Evolutionary conservation across 2,797 vertebrate species (phyloP), one percentile per base, ranked within the genome.

Genomic region (Spinus pinus): DNA sequence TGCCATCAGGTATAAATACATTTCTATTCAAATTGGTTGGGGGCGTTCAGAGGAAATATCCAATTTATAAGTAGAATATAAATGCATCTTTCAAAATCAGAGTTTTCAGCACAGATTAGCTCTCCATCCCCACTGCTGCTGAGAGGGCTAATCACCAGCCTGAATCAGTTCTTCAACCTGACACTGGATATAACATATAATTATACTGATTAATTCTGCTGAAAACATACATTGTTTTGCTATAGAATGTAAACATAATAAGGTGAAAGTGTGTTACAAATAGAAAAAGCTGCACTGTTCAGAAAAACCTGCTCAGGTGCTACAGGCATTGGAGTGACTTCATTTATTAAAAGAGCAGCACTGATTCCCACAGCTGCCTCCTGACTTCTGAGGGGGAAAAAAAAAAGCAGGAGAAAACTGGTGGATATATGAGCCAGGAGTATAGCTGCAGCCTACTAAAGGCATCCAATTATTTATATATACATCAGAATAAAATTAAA

Each of bases 141-240:
- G 93, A 90, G 66, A 72, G 60, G 87, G 56, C 71, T 95, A 94
- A 96, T 95, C 95, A 94, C 64, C 62, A 50, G 78, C 65, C 64
- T 69, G 83, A 81, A 82, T 93, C 87, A 69, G 80, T 46, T 65
- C 73, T 86, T 95, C 21, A 22, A 94, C 81, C 87, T 44, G 86
- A 93, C 90, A 75, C 7, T 95, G 92, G 67, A 87, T 96, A 95
- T 92, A 90, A 94, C 72, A 71, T 49, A 31, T 96, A 96, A 97
- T 96, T 95, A 93, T 4, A 61, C 86, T 95, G 93, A 96, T 97
- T 96, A 91, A 94, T 95, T 94, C 81, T 90, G 79, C 91, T 95
- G 84, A 93, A 97, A 96, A 96, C 91, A 91, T 56, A 39, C 67
- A 73, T 61, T 83, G 90, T 95, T 97, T 94, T 95, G 85, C 90